Evolutionary conservation across 2,888 invertebrate genomes (phyloP).

Genomic region (Schizotus pectinicornis): DNA sequence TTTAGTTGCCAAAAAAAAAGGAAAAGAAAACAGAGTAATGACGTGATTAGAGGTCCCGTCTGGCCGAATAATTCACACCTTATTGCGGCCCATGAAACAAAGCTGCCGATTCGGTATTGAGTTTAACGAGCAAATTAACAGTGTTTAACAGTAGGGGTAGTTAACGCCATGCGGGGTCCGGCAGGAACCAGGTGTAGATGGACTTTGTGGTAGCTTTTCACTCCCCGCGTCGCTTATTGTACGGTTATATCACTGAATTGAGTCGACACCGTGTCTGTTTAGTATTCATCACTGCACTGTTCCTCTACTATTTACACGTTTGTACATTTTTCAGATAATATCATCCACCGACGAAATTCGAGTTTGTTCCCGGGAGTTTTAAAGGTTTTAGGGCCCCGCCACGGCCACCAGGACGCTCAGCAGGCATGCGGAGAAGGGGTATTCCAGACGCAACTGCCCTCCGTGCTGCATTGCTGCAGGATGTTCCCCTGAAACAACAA

Average conservation of each 20-base stretch:
- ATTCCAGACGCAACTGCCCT: slow-evolving; percentile 72
- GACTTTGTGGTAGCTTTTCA: no score
- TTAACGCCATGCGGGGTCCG: neutral
- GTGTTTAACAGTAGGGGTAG: neutral
- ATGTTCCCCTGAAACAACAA: slow-evolving; percentile 72
- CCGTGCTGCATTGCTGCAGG: slow-evolving; percentile 88
- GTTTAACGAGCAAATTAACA: neutral
- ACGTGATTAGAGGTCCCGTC: no score
- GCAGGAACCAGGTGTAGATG: no score
- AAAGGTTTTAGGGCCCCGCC: slow-evolving; percentile 60
- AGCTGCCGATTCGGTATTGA: neutral
- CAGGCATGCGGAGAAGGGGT: slow-evolving; percentile 74
- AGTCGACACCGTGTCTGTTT: neutral
- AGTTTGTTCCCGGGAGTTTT: slow-evolving; percentile 14
- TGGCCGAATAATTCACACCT: no score
- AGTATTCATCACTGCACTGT: slow-evolving; percentile 16
- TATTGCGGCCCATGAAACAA: neutral
- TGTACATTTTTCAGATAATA: slow-evolving; percentile 16
- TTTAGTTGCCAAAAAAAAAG: no score
- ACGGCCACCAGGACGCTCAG: slow-evolving; percentile 71
- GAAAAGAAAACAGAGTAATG: no score
- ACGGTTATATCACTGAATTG: neutral
- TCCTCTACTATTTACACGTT: slow-evolving; percentile 21
- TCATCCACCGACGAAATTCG: slow-evolving; percentile 2
- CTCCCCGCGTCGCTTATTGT: no score